These are phyloP conservation scores for Lathamus discolor DNA, from an alignment of 2,113 vertebrate species.

Conservation along the genomic window DNA sequence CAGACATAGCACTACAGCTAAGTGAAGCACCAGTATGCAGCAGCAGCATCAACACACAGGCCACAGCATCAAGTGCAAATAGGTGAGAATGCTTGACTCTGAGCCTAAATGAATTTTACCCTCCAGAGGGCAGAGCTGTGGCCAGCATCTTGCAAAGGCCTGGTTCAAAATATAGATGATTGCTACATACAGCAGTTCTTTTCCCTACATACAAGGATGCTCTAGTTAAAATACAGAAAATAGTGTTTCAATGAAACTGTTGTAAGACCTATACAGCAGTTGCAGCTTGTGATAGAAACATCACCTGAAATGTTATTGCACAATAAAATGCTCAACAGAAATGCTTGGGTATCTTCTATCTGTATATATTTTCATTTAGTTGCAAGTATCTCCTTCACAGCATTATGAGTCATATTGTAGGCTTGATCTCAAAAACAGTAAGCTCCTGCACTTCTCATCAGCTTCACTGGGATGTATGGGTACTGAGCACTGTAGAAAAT, in stretches of 20 bases:
- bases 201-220: neutral
- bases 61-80: neutral
- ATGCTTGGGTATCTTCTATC: slow-evolving; percentile 2
- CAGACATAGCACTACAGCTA: neutral
- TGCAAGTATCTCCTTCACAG: slow-evolving; percentile 26
- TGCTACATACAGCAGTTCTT: neutral
- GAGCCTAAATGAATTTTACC: neutral
- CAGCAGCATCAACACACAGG: neutral
- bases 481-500: slow-evolving; percentile 38
- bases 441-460: slow-evolving; percentile 44
- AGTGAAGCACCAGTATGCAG: neutral
- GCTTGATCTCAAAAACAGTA: slow-evolving; percentile 45
- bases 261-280: slow-evolving; percentile 23
- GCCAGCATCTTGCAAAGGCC: neutral
- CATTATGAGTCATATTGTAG: slow-evolving; percentile 45
- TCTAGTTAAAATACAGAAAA: slow-evolving; percentile 17
- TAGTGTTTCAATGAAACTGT: slow-evolving; percentile 45
- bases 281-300: slow-evolving; percentile 40
- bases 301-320: neutral
- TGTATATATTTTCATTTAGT: slow-evolving; percentile 12
- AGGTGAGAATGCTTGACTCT: neutral
- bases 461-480: slow-evolving; percentile 42
- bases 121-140: neutral
- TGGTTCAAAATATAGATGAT: neutral
- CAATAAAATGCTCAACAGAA: slow-evolving; percentile 64